Evolutionary conservation across 2,797 vertebrate genomes (phyloP), one percentile per base, ranked within the genome.

Genomic region (Podargus strigoides): DNA sequence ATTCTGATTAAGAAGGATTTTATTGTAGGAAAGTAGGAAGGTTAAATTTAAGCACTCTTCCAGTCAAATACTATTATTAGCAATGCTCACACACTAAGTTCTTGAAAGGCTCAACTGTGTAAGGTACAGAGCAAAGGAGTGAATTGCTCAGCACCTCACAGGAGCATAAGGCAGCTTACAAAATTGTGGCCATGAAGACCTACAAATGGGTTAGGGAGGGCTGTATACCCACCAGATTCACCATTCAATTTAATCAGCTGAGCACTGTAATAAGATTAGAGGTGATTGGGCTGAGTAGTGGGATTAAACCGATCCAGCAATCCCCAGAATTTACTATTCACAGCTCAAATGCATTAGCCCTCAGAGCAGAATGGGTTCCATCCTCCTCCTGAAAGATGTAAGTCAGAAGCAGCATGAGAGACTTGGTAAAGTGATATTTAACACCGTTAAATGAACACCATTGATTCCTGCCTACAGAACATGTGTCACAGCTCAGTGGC

Each of bases 221-320:
- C 87, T 90, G 68, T 81, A 95, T 90, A 59, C 91, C 81, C 72
- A 72, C 72, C 24, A 14, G 89, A 97, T 95, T 95, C 90, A 89
- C 89, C 85, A 85, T 14, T 91, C 89, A 63, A 91, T 96, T 93
- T 94, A 96, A 97, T 97, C 88, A 96, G 90, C 91, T 95, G 91
- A 96, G 87, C 62, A 68, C 39, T 55, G 24, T 96, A 97, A 97
- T 96, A 93, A 96, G 95, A 95, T 97, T 97, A 96, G 76, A 90
- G 53, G 60, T 70, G 69, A 96, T 85, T 93, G 91, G 87, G 81
- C 55, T 96, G 94, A 97, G 89, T 80, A 95, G 88, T 70, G 79
- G 62, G 91, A 96, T 90, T 95, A 97, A 96, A 92, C 78, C 85
- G 93, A 96, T 96, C 89, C 72, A 77, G 50, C 96, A 97, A 97